A percentile compares a stretch with the other conserved stretches of the same genome.
phyloP scores from a whole-genome alignment of 2,113 vertebrate genomes.

The Prinia subflava region DNA sequence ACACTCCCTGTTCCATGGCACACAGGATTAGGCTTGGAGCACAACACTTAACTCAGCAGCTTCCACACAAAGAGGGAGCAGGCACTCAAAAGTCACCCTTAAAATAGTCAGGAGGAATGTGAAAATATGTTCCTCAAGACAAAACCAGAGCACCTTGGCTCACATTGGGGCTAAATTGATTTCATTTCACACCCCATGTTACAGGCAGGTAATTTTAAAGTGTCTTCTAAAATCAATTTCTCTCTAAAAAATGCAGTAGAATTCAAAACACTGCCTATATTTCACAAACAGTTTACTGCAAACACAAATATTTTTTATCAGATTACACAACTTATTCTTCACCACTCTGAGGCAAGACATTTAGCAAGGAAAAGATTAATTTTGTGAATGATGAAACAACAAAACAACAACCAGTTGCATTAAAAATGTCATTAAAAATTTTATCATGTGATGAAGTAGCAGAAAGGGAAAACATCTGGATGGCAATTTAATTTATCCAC shows the following conservation, averaged over 20 bases:
- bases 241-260: slow-evolving; percentile 43
- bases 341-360: background rate
- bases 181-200: background rate
- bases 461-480: slow-evolving; percentile 37
- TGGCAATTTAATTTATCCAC: slow-evolving; percentile 9
- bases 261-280: slow-evolving; percentile 46
- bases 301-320: slow-evolving; percentile 44
- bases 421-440: slow-evolving; percentile 39
- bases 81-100: background rate
- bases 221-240: slow-evolving; percentile 60
- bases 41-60: background rate
- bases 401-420: slow-evolving; percentile 18
- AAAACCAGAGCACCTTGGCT: slow-evolving; percentile 27
- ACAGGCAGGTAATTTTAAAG: slow-evolving; percentile 45
- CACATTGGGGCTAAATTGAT: background rate
- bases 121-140: background rate
- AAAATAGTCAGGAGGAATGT: background rate
- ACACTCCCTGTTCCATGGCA: background rate
- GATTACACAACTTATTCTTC: slow-evolving; percentile 13
- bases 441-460: background rate
- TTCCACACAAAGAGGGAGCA: background rate
- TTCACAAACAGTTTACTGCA: slow-evolving; percentile 49
- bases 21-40: background rate
- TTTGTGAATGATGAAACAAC: background rate
- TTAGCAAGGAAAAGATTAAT: background rate